Evolutionary conservation across 23 tunicate genomes (phyloP), one percentile per base, ranked within the genome.

Genomic region (Halocynthia roretzi): DNA sequence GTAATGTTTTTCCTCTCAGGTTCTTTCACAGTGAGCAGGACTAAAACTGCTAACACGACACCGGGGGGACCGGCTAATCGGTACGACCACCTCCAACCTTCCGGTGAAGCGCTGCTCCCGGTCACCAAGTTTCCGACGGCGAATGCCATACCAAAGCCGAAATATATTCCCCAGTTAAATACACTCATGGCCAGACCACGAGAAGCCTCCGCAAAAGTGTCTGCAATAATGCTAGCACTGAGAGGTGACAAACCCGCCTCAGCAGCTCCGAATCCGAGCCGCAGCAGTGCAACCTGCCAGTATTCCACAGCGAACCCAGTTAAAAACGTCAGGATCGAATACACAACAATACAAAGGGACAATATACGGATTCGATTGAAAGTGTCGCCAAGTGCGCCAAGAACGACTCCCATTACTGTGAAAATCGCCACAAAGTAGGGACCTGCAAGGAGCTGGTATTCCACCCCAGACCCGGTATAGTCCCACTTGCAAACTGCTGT

Each of bases 161-260:
- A 58, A 80, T 92, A 92, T 15, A 92, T 92, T 20, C 98, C 98
- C 98, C 98, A 92, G 68, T 86, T 92, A 71, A 86, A 92, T 10
- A 92, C 61, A 75, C 98, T 86, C 98, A 92, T 92, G 10, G 84
- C 98, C 61, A 86, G 67, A 62, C 69, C 98, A 44, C 98, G 79
- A 75, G 83, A 82, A 5, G 77, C 68, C 8, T 75, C 18, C 0
- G 70, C 79, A 86, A 92, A 92, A 49, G 40, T 73, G 61, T 92
- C 98, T 50, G 87, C 98, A 65, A 92, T 78, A 0, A 92, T 82
- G 62, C 98, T 86, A 6, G 98, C 86, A 54, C 88, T 82, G 18
- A 92, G 72, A 6, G 98, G 98, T 8, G 98, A 57, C 55, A 82
- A 82, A 8, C 87, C 98, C 15, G 98, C 83, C 73, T 92, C 98